phyloP scores from a whole-genome alignment of 2,888 invertebrate species.

The Melanotus villosus region DNA sequence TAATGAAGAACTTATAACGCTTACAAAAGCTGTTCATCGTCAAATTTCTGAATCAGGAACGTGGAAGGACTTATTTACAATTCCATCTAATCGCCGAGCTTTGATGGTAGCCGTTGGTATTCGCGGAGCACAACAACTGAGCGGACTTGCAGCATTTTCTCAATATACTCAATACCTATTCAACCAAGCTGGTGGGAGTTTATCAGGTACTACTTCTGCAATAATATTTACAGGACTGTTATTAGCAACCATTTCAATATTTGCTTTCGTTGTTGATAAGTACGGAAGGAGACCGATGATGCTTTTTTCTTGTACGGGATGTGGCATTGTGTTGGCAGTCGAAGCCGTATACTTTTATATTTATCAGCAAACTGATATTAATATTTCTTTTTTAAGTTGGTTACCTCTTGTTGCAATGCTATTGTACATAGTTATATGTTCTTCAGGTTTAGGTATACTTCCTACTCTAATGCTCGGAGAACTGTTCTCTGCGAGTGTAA shows the following conservation, averaged over 20 bases:
- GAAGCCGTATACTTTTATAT: too few relatives aligned
- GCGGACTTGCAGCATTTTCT: slow-evolving; percentile 56
- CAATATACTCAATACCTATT: slow-evolving; percentile 60
- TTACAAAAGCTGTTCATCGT: slow-evolving; percentile 57
- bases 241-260: slow-evolving; percentile 45
- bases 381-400: slow-evolving; percentile 55
- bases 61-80: slow-evolving; percentile 57
- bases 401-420: slow-evolving; percentile 60
- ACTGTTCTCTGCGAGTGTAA: slow-evolving; percentile 60
- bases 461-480: slow-evolving; percentile 60
- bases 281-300: slow-evolving; percentile 56
- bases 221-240: slow-evolving; percentile 56
- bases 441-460: slow-evolving; percentile 56
- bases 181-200: slow-evolving; percentile 56
- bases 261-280: slow-evolving; percentile 53
- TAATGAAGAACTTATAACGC: slow-evolving; percentile 52
- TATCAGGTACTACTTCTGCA: slow-evolving; percentile 57
- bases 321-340: too few relatives aligned
- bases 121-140: slow-evolving; percentile 57
- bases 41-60: slow-evolving; percentile 60
- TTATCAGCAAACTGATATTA: slow-evolving; percentile 46
- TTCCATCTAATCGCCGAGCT: slow-evolving; percentile 57
- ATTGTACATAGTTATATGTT: slow-evolving; percentile 48
- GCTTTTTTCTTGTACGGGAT: slow-evolving; percentile 52
- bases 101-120: slow-evolving; percentile 56